Base-by-base conservation (phyloP, 2,113 vertebrate species). In the Plotosus lineatus region DNA sequence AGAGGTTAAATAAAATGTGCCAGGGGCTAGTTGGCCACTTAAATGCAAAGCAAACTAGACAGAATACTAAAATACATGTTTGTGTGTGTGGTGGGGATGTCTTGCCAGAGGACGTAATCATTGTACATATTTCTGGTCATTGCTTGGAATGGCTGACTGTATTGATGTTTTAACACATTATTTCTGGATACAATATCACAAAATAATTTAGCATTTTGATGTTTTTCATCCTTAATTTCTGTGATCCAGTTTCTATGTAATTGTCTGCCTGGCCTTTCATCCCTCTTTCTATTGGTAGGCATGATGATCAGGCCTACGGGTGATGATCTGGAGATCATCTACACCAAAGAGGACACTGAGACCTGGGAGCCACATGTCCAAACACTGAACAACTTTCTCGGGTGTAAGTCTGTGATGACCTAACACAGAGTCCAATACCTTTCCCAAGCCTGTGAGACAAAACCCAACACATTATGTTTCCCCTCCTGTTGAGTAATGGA, bases 271-370 rank as follows among this genome's bases (percentile, higher is more conserved):
- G 23, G 77, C 50, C 83, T 82, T 87, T 77, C 17, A 68, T 26
- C 9, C 19, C 12, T 63, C 31, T 26, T 19, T 80, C 5, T 21
- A 0, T 50, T 50, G 46, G 12, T 80, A 97, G 96, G 96, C 1
- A 86, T 97, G 91, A 96, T 97, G 94, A 97, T 97, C 83, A 94
- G 95, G 48, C 96, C 96, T 36, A 93, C 92, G 83, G 87, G 91
- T 4, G 89, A 95, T 0, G 83, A 90, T 28, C 91, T 95, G 77
- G 94, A 96, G 69, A 94, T 97, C 7, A 75, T 90, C 40, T 96
- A 96, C 77, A 93, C 88, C 2, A 73, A 92, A 33, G 87, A 90
- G 73, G 86, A 93, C 36, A 93, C 93, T 0, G 92, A 94, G 85
- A 93, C 88, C 88, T 97, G 96, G 95, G 92, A 94, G 65, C 55